These are phyloP conservation scores for Serinus canaria DNA, from an alignment of 2,113 vertebrate genomes.

Conservation along the genomic window DNA sequence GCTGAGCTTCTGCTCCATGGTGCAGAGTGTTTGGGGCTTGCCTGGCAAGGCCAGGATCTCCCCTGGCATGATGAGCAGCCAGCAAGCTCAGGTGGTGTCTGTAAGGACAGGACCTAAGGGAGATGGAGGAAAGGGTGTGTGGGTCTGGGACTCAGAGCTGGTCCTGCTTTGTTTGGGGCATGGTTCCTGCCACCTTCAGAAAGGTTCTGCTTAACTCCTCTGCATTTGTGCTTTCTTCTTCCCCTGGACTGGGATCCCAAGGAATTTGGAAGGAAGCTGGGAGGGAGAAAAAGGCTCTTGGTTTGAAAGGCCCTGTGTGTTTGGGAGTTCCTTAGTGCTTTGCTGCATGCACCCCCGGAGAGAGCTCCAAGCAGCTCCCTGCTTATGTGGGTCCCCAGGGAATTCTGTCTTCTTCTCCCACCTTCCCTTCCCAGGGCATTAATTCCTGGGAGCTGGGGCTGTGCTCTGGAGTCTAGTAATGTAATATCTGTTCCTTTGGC, in stretches of 20 bases:
- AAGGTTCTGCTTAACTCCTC: not conserved
- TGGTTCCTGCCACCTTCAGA: rapidly evolving
- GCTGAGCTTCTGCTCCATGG: not conserved
- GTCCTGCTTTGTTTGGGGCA: not conserved
- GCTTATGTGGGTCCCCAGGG: rapidly evolving
- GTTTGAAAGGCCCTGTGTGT: not conserved
- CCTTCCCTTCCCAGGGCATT: not conserved
- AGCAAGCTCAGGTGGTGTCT: not conserved
- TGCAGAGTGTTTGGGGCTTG: not conserved
- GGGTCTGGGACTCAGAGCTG: rapidly evolving
- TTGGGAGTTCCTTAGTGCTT: not conserved
- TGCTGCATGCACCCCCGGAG: rapidly evolving
- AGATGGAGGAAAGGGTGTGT: rapidly evolving
- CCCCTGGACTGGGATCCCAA: not conserved
- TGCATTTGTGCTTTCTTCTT: not conserved
- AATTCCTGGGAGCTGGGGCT: not conserved
- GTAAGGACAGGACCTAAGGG: not conserved
- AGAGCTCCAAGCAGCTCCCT: not conserved
- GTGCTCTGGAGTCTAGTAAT: not conserved
- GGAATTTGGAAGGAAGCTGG: not conserved
- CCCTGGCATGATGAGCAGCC: not conserved
- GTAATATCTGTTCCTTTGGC: not conserved
- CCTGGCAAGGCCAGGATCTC: not conserved
- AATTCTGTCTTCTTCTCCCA: not conserved
- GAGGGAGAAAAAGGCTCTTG: not conserved